Evolutionary conservation across 2,888 invertebrate genomes (phyloP), one percentile per base, ranked within the genome.

Genomic region (Therioaphis trifolii): DNA sequence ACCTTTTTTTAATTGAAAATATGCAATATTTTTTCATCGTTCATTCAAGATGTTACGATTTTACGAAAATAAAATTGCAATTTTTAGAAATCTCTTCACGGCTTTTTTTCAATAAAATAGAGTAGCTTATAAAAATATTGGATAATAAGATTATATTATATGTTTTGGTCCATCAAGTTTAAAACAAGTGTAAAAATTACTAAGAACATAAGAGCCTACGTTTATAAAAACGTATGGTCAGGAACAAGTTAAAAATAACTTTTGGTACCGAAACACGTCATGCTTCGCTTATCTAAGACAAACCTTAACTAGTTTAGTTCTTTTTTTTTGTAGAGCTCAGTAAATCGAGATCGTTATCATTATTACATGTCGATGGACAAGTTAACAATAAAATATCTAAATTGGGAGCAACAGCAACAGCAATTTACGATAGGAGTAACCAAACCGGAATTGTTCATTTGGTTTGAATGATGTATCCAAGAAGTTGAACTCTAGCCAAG

Each of bases 401-500:
- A 75, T 40, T 61, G 24, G 24, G 75, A 76, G 58, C 58, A 75
- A 24, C 14, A 21, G 12, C 24, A 18, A 24, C 15, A 58, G 55
- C 55, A 40, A 75, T 15, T 14, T 29, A 63, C 29, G 46, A 77
- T 29, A 35, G 49, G 49, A 43, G 18, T 35, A 40, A 66, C 66
- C 21, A 52, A 78, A 78, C 77, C 77, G 66, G 77, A 78, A 76
- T 74, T 15, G 55, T 35, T 35, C 18, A 14, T 35, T 63, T 43
- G 29, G 63, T 18, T 4, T 21, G 18, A 61, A 75, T 15, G 43
- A 61, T 61, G 43, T n/a, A n/a, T 9, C 18, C 52, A 21, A 66
- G 66, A 66, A 21, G 35, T 66, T 78, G 66, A 66, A 78, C 77
- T 78, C 77, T 52, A 18, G 66, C 66, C 77, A 78, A 78, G 77